These are phyloP conservation scores for Harpalus rufipes DNA, from an alignment of 2,888 invertebrate genomes.

Conservation along the genomic window DNA sequence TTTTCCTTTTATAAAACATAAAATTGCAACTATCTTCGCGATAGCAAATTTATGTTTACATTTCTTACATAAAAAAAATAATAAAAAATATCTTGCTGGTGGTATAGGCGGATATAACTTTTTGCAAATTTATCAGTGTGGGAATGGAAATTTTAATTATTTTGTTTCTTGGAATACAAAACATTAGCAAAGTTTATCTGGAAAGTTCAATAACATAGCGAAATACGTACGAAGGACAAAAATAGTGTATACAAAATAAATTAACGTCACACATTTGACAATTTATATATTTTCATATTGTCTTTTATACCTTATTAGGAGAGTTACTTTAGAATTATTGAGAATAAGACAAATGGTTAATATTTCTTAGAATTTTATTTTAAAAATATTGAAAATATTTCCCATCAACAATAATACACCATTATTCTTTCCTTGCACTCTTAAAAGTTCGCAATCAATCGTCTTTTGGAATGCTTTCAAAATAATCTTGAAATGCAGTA, in stretches of 20 bases:
- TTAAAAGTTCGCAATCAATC: no score
- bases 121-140: background rate
- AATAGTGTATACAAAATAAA: background rate
- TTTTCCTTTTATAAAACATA: no score
- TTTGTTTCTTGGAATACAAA: background rate
- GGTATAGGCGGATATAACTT: background rate
- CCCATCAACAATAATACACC: no score
- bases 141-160: constrained; percentile 2
- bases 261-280: background rate
- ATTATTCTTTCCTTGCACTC: no score
- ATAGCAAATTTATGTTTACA: background rate
- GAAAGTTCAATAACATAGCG: constrained; percentile 32
- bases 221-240: background rate
- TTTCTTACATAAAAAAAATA: background rate
- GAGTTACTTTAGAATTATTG: background rate
- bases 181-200: constrained; percentile 33
- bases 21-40: background rate
- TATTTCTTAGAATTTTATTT: background rate
- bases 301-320: background rate
- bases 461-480: no score
- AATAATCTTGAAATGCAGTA: no score
- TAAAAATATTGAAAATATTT: no score
- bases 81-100: background rate
- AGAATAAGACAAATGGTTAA: no score
- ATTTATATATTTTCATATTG: constrained; percentile 5